A percentile compares a stretch with the other conserved stretches of the same genome.
Evolutionary conservation across 2,113 vertebrate genomes (phyloP).

Genomic region (Geothlypis trichas): DNA sequence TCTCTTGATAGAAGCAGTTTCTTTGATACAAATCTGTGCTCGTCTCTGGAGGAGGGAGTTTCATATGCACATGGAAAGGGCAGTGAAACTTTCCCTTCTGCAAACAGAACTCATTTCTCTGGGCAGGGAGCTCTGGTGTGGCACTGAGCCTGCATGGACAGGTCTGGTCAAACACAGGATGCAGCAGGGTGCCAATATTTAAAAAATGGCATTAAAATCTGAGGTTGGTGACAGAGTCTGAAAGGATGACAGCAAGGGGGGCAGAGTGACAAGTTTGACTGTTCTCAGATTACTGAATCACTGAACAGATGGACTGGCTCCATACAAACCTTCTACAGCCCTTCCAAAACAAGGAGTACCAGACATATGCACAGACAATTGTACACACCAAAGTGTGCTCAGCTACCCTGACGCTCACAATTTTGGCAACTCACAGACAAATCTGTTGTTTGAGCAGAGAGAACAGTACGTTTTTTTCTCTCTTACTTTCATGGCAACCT

Average conservation of each 20-base stretch:
- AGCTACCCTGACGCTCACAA: background rate
- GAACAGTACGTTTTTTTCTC: background rate
- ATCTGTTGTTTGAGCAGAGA: conserved; percentile 19
- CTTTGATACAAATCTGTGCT: background rate
- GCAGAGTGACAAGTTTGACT: background rate
- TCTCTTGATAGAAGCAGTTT: background rate
- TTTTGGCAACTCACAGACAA: conserved; percentile 7
- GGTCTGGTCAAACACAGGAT: background rate
- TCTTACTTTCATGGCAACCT: background rate
- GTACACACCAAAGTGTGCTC: background rate
- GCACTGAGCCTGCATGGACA: background rate
- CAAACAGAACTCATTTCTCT: background rate
- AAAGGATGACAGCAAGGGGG: background rate
- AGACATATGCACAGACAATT: conserved; percentile 22
- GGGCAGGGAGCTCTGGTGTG: background rate
- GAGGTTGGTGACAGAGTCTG: background rate
- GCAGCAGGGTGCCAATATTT: background rate
- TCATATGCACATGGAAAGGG: background rate
- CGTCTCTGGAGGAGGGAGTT: background rate
- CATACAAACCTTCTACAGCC: background rate
- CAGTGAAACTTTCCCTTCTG: background rate
- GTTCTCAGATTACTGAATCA: background rate
- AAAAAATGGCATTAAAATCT: background rate
- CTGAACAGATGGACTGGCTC: conserved; percentile 40
- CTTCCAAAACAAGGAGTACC: conserved; percentile 26